Percentiles rank a stretch among this genome's conserved stretches.
Conservation (phyloP, 1,140 invertebrate genomes). For the Bathynomus jamesi region DNA sequence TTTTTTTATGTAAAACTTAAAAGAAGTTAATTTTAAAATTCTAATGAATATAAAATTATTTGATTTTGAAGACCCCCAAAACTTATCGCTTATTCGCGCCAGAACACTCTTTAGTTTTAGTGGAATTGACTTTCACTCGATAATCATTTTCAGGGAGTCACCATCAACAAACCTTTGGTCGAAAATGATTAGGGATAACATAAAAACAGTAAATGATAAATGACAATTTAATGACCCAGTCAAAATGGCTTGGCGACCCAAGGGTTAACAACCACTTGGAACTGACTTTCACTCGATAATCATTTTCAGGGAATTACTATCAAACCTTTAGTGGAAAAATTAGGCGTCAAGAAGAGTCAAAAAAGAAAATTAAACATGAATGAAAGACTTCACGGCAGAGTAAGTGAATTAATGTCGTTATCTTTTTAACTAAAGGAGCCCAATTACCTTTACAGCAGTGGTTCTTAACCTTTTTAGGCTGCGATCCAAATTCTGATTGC, state of each 20-base stretch:
- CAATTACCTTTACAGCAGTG: too few species aligned
- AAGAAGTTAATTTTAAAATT: neutral
- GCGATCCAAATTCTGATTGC: too few species aligned
- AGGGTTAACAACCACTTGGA: too few species aligned
- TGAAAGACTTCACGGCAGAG: slow-evolving; percentile 88
- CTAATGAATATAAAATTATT: neutral
- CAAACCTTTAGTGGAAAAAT: slow-evolving; percentile 87
- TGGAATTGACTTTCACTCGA: neutral
- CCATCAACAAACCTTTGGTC: slow-evolving; percentile 94
- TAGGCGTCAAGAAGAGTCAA: slow-evolving; percentile 87
- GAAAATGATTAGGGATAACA: too few species aligned
- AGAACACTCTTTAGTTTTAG: too few species aligned
- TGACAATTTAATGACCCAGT: too few species aligned
- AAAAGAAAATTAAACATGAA: slow-evolving; percentile 90
- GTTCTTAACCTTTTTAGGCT: too few species aligned
- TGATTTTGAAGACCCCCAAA: neutral
- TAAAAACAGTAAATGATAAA: too few species aligned
- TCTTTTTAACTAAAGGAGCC: too few species aligned
- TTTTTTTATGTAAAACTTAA: slow-evolving; percentile 1
- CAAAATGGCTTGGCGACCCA: too few species aligned
- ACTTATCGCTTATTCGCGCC: too few species aligned
- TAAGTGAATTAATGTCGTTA: too few species aligned
- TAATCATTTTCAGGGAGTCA: slow-evolving; percentile 69
- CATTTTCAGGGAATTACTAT: slow-evolving; percentile 86
- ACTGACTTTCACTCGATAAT: neutral